Conservation (phyloP, 2,113 vertebrate genomes). For the Octodon degus region DNA sequence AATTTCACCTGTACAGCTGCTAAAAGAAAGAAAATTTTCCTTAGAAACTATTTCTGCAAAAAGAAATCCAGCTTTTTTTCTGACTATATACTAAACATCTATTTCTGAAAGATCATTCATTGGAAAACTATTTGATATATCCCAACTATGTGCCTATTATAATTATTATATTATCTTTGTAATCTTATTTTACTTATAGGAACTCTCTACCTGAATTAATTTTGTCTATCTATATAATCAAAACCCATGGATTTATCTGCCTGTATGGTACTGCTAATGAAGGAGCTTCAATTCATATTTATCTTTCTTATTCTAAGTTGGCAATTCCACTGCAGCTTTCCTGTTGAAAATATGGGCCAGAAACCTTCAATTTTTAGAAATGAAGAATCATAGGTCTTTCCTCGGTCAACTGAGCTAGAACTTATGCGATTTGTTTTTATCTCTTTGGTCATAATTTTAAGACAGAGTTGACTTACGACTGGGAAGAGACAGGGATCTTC, state of each 20-base stretch:
- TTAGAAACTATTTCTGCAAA: slow-evolving; percentile 10
- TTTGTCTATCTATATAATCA: not conserved
- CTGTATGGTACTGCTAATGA: not conserved
- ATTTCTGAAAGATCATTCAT: not conserved
- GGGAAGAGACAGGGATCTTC: not conserved
- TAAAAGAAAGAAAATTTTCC: slow-evolving; percentile 56
- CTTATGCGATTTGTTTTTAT: slow-evolving; percentile 7
- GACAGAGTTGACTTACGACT: slow-evolving; percentile 17
- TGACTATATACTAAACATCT: slow-evolving; percentile 21
- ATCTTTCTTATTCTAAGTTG: not conserved
- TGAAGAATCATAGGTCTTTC: not conserved
- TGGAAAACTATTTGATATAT: slow-evolving; percentile 40
- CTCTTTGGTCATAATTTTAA: slow-evolving; percentile 32
- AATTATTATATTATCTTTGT: too few relatives aligned
- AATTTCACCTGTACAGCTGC: slow-evolving; percentile 60
- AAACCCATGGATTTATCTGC: not conserved
- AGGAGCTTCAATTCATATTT: not conserved
- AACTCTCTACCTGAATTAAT: not conserved
- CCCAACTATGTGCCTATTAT: not conserved
- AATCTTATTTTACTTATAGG: slow-evolving; percentile 17
- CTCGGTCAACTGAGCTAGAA: not conserved
- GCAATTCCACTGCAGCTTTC: not conserved
- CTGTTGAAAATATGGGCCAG: not conserved
- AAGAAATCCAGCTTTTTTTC: not conserved
- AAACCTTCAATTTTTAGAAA: not conserved